These are phyloP conservation scores for Onthophagus taurus DNA, from an alignment of 1,140 invertebrate genomes.

Conservation along the genomic window DNA sequence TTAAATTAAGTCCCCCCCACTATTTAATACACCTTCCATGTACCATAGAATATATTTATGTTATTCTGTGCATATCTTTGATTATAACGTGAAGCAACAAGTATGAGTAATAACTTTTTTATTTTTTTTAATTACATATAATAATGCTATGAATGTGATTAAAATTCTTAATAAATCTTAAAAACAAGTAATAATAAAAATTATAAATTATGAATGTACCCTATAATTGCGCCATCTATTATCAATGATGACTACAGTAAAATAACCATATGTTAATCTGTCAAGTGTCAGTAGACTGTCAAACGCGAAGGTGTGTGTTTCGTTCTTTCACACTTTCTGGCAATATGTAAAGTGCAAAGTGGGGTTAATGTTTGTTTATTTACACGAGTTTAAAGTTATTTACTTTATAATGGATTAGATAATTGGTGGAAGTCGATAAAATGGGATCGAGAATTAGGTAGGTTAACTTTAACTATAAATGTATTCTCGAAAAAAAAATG, in stretches of 20 bases:
- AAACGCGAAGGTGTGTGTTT: background rate
- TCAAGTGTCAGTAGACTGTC: conserved; percentile 11
- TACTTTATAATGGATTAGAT: conserved; percentile 4
- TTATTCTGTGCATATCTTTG: no score
- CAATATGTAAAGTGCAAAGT: conserved; percentile 10
- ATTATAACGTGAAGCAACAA: no score
- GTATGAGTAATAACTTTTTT: no score
- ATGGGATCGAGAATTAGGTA: conserved; percentile 22
- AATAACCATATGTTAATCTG: conserved; percentile 11
- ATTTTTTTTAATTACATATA: no score
- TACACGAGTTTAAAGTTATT: background rate
- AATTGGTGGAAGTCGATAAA: background rate
- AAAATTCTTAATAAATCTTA: no score
- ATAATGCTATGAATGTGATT: no score
- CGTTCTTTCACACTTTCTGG: background rate
- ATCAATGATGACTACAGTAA: background rate
- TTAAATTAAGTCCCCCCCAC: no score
- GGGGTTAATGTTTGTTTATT: conserved; percentile 3
- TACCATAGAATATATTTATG: no score
- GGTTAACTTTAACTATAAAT: conserved; percentile 3
- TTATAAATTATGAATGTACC: no score
- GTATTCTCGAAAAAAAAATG: background rate
- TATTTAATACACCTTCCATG: no score
- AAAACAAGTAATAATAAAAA: no score
- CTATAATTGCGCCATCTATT: conserved; percentile 4